Percentiles rank a stretch among this genome's conserved stretches.
Evolutionary conservation across 1,140 invertebrate species (phyloP).

Genomic region (Magallana angulata): DNA sequence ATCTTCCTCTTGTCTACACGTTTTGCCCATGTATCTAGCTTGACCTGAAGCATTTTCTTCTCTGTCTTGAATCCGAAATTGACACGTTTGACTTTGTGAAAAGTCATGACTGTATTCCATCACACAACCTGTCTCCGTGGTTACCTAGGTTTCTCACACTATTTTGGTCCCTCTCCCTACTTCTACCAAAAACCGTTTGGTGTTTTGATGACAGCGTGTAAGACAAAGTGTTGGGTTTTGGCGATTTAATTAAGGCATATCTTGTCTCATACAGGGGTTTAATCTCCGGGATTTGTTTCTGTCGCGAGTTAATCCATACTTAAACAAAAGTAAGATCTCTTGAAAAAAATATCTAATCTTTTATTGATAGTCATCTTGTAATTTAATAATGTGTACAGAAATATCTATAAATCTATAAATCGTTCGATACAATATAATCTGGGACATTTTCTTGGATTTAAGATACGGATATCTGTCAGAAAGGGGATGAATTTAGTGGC

Average conservation of each 20-base stretch:
- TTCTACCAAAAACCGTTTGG: background rate
- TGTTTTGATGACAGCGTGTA: background rate
- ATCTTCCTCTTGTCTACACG: background rate
- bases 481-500: background rate
- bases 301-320: background rate
- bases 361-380: slow-evolving; percentile 15
- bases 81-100: background rate
- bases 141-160: background rate
- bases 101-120: background rate
- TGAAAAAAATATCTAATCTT: slow-evolving; percentile 25
- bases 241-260: background rate
- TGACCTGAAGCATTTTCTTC: background rate
- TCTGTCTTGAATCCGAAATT: slow-evolving; percentile 19
- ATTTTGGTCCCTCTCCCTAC: background rate
- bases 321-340: slow-evolving; percentile 12
- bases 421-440: background rate
- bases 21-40: background rate
- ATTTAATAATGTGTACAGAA: background rate
- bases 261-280: background rate
- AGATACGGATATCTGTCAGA: background rate
- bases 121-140: background rate
- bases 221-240: background rate
- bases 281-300: background rate
- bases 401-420: slow-evolving; percentile 17
- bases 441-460: background rate